phyloP scores from a whole-genome alignment of 2,797 vertebrate species.

The Micrastur ruficollis region DNA sequence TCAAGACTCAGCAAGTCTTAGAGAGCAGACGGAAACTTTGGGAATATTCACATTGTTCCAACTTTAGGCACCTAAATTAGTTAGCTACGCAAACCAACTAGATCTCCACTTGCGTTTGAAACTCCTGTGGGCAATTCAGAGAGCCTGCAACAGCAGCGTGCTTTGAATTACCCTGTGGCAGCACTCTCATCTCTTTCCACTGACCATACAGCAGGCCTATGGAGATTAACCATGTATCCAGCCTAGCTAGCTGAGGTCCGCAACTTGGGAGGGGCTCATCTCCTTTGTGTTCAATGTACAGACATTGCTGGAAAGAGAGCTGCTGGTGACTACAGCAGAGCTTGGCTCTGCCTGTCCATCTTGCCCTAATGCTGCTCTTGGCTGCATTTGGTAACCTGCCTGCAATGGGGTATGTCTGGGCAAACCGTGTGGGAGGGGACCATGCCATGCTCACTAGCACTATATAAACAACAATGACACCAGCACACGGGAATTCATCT shows the following conservation, averaged over 20 bases:
- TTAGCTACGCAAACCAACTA: not conserved
- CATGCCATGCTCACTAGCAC: fast-evolving
- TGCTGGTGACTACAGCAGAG: not conserved
- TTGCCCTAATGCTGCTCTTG: not conserved
- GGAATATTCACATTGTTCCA: not conserved
- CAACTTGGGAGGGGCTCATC: no score
- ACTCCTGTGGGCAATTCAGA: not conserved
- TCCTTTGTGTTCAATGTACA: not conserved
- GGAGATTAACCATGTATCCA: not conserved
- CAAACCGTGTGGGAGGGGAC: not conserved
- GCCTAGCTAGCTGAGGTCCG: not conserved
- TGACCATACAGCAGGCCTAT: not conserved
- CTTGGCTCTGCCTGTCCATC: not conserved
- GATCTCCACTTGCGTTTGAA: not conserved
- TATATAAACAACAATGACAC: no score
- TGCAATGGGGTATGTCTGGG: not conserved
- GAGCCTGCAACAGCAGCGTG: not conserved
- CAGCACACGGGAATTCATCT: not conserved
- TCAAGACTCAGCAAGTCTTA: not conserved
- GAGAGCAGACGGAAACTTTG: not conserved
- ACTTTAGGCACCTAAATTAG: not conserved
- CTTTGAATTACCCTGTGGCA: not conserved
- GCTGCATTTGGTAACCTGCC: not conserved
- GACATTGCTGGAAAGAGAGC: fast-evolving
- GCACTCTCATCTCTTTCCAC: not conserved